Evolutionary conservation across 2,797 vertebrate species (phyloP).

Genomic region (Smutsia temminckii): DNA sequence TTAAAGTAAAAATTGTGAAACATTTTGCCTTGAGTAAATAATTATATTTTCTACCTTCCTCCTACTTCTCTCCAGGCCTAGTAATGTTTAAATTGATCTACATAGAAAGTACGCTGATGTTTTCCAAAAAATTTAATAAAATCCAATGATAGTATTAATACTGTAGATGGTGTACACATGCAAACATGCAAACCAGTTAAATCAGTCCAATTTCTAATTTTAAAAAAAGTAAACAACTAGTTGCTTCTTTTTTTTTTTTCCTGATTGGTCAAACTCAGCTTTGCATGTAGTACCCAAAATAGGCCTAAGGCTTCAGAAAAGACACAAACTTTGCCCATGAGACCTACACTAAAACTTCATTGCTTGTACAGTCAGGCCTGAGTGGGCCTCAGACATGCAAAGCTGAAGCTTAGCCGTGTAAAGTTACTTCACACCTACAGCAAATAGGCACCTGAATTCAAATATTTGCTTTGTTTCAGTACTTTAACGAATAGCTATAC

Average conservation of each 20-base stretch:
- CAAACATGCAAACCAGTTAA: background rate
- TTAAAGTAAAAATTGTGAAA: slow-evolving; percentile 59
- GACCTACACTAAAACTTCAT: background rate
- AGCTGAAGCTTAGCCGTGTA: background rate
- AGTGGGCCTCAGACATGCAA: background rate
- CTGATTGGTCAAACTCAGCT: background rate
- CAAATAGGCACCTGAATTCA: background rate
- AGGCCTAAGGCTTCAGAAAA: background rate
- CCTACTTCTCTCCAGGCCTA: background rate
- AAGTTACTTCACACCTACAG: background rate
- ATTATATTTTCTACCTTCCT: slow-evolving; percentile 7
- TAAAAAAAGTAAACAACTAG: background rate
- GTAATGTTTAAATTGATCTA: slow-evolving; percentile 25
- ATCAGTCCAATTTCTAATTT: background rate
- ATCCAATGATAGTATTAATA: background rate
- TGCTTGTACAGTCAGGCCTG: background rate
- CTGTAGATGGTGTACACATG: background rate
- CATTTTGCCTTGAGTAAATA: slow-evolving; percentile 52
- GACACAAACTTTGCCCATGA: background rate
- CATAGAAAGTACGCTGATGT: slow-evolving; percentile 29
- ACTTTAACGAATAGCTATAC: background rate
- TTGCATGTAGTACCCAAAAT: background rate
- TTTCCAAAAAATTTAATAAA: slow-evolving; percentile 42
- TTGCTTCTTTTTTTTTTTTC: slow-evolving; percentile 17
- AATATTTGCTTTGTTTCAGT: slow-evolving; percentile 29